These are phyloP conservation scores for Mythimna impura DNA, from an alignment of 2,888 invertebrate genomes.

Conservation along the genomic window DNA sequence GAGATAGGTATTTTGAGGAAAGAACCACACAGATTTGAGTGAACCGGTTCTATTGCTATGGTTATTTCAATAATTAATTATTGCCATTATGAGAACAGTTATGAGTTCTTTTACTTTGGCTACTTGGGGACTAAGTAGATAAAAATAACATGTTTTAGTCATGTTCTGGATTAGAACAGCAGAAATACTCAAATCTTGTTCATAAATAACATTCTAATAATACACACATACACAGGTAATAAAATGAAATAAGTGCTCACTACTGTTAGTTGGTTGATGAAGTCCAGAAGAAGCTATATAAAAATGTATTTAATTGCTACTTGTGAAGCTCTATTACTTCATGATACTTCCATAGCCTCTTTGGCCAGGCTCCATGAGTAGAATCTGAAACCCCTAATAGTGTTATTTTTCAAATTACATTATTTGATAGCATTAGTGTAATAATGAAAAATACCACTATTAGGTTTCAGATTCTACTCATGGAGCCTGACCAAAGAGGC, in stretches of 20 bases:
- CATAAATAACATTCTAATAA: conserved; percentile 8
- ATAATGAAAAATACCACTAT: not conserved
- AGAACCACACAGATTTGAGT: too few species aligned
- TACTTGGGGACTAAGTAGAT: too few species aligned
- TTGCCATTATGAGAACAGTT: not conserved
- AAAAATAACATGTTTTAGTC: not conserved
- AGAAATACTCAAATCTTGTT: not conserved
- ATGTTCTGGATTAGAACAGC: not conserved
- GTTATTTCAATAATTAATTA: not conserved
- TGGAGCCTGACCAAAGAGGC: not conserved
- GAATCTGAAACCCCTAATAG: not conserved
- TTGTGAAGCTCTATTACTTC: not conserved
- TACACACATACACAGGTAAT: not conserved
- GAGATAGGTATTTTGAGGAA: too few species aligned
- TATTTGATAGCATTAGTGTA: not conserved
- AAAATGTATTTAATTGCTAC: not conserved
- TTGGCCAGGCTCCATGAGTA: not conserved
- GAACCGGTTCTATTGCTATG: too few species aligned
- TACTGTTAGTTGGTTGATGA: not conserved
- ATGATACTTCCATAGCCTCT: not conserved
- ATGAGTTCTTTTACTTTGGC: not conserved
- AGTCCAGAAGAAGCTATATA: too few species aligned
- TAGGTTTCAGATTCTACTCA: not conserved
- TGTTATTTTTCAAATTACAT: not conserved
- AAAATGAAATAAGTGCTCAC: not conserved